Evolutionary conservation across 2,113 vertebrate genomes (phyloP).

Genomic region (Rynchops niger): DNA sequence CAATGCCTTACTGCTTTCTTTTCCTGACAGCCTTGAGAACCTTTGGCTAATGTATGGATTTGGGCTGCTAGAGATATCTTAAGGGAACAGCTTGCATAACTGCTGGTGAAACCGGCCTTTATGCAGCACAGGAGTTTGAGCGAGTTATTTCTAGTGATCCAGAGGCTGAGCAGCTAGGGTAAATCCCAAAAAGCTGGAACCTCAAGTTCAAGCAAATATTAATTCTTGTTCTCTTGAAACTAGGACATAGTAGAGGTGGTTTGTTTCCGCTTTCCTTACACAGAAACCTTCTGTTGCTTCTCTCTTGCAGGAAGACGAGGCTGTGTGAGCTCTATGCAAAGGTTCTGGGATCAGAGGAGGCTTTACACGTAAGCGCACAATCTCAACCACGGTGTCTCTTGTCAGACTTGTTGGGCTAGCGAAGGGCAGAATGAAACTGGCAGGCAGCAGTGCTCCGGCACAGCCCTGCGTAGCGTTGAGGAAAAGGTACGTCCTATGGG

Average conservation of each 20-base stretch:
- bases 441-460: neutral
- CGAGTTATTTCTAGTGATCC: neutral
- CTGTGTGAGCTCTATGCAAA: constrained; percentile 93
- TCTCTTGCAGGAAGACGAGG: constrained; percentile 78
- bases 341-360: constrained; percentile 88
- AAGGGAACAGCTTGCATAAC: neutral
- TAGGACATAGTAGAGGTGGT: neutral
- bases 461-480: neutral
- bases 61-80: neutral
- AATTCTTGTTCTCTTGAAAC: neutral
- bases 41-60: neutral
- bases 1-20: neutral
- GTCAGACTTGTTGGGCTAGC: neutral
- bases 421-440: neutral
- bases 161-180: neutral
- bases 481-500: neutral
- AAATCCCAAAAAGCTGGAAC: neutral
- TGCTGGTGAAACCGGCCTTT: neutral
- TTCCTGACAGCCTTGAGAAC: neutral
- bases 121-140: neutral
- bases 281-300: neutral
- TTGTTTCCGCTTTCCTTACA: neutral
- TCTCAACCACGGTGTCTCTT: fast-evolving
- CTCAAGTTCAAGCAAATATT: neutral
- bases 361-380: constrained; percentile 84